phyloP scores from a whole-genome alignment of 1,140 invertebrate genomes.

The Diabrotica undecimpunctata region DNA sequence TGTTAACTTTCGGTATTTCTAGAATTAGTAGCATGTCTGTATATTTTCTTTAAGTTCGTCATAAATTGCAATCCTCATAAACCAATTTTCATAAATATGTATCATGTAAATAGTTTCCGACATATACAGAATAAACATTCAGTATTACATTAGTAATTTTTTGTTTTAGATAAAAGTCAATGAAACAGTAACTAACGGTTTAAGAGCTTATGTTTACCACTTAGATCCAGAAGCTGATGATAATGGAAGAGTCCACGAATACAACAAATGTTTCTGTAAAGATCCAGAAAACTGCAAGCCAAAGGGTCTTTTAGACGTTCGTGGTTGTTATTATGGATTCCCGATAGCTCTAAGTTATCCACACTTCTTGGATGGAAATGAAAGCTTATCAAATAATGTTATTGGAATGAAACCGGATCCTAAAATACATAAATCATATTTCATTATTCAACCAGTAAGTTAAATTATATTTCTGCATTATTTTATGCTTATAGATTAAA shows the following conservation, averaged over 20 bases:
- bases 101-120: too few relatives aligned
- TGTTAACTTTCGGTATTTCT: too few relatives aligned
- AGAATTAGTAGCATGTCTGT: too few relatives aligned
- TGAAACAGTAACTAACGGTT: constrained; percentile 54
- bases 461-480: neutral
- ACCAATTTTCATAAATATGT: too few relatives aligned
- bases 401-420: constrained; percentile 66
- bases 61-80: too few relatives aligned
- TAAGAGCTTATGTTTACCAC: constrained; percentile 63
- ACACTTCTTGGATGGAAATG: constrained; percentile 82
- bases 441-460: constrained; percentile 73
- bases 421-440: constrained; percentile 71
- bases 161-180: constrained; percentile 57
- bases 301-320: constrained; percentile 71
- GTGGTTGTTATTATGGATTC: constrained; percentile 79
- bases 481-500: too few relatives aligned
- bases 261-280: constrained; percentile 76
- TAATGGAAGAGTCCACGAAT: constrained; percentile 64
- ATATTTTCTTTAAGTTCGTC: too few relatives aligned
- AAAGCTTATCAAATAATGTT: constrained; percentile 63
- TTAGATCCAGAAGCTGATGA: constrained; percentile 73
- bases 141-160: neutral
- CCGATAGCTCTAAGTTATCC: constrained; percentile 86
- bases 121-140: too few relatives aligned
- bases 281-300: constrained; percentile 62